These are phyloP conservation scores for Malurus splendens DNA, from an alignment of 2,797 vertebrate genomes.

Conservation along the genomic window DNA sequence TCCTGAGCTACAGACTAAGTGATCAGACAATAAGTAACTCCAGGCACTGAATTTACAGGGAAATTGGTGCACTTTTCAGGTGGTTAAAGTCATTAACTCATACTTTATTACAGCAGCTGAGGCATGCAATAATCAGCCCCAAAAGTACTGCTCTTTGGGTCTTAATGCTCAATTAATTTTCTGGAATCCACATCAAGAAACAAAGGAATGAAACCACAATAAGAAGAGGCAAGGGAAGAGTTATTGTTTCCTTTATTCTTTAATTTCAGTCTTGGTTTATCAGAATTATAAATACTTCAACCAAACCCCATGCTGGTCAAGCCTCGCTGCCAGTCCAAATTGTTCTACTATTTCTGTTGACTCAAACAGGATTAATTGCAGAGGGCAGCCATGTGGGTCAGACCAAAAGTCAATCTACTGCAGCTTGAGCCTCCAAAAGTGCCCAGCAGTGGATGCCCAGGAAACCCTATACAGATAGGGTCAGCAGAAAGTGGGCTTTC, in stretches of 20 bases:
- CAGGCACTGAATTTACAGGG: constrained; percentile 43
- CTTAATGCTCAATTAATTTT: constrained; percentile 66
- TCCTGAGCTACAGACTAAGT: background rate
- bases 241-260: constrained; percentile 35
- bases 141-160: constrained; percentile 49
- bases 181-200: constrained; percentile 61
- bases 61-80: constrained; percentile 57
- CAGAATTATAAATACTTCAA: constrained; percentile 44
- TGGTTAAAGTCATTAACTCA: constrained; percentile 64
- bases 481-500: background rate
- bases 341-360: constrained; percentile 1
- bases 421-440: background rate
- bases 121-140: constrained; percentile 54
- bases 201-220: constrained; percentile 59
- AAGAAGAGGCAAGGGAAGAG: constrained; percentile 48
- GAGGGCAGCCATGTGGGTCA: background rate
- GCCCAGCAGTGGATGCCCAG: background rate
- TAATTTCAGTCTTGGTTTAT: constrained; percentile 41
- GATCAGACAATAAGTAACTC: constrained; percentile 43
- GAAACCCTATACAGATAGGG: rapidly evolving
- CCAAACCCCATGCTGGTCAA: background rate
- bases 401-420: background rate
- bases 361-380: constrained; percentile 9
- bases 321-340: background rate
- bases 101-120: constrained; percentile 63